Evolutionary conservation across 2,113 vertebrate genomes (phyloP), one percentile per base, ranked within the genome.

Genomic region (Zosterops pallidus): DNA sequence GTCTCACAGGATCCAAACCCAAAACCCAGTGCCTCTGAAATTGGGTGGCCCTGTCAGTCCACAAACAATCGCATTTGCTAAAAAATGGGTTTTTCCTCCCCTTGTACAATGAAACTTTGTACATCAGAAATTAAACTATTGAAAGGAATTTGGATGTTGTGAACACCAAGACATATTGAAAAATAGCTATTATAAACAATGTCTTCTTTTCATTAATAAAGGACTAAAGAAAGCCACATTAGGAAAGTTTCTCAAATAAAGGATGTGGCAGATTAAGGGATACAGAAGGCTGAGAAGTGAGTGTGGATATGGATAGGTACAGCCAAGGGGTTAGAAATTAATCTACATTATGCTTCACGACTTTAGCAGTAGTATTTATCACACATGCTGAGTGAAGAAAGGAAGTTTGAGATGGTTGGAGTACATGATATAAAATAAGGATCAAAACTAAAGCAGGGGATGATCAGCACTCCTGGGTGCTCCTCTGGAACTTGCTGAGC

Each of bases 181-280:
- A 95, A 95, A 94, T 31, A 76, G 65, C 88, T 93, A 78, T 69
- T 91, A 86, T 81, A 94, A 94, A 94, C 65, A 87, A 39, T 74
- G 91, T 77, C 68, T 59, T 91, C 46, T 81, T 83, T 90, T 92
- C 83, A 78, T 85, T 94, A 90, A 90, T 92, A 94, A 94, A 92
- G 25, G 11, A 79, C 39, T 60, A 79, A 53, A 65, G 62, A 94
- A 95, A 86, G 57, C 13, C 65, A 76, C 88, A n/a, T 62, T 62
- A 89, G 26, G 44, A 88, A 72, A 76, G 12, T n/a, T 92, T 63
- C 77, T 44, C 67, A 80, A 79, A 77, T 68, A 81, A 79, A 78
- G 44, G 1, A 57, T 44, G 33, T 63, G 42, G 49, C 70, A 93
- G 41, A 68, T 59, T 71, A 76, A 83, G 64, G 57, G 53, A 86